Evolutionary conservation across 2,888 invertebrate species (phyloP).

Genomic region (Timandra comae): DNA sequence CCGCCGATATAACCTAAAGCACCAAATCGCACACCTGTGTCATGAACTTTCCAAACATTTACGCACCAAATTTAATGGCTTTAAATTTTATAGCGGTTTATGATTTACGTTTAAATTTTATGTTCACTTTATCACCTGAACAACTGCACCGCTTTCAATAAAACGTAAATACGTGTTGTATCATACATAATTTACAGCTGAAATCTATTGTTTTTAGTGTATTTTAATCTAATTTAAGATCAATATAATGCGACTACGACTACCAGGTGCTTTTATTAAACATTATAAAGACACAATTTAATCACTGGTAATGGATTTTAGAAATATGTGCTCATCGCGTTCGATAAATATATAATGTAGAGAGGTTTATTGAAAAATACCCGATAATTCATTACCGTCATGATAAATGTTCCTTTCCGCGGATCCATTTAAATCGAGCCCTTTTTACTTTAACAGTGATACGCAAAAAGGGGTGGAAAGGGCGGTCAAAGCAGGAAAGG

Average conservation of each 20-base stretch:
- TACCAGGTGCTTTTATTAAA: too few relatives aligned
- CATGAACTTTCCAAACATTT: slow-evolving; percentile 17
- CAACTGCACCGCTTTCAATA: slow-evolving; percentile 37
- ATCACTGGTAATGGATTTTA: too few relatives aligned
- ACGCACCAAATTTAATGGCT: slow-evolving; percentile 29
- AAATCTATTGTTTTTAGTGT: too few relatives aligned
- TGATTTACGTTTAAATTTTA: slow-evolving; percentile 46
- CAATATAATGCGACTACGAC: too few relatives aligned
- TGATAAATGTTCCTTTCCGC: slow-evolving; percentile 69
- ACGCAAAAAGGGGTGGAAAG: slow-evolving; percentile 69
- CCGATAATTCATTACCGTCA: slow-evolving; percentile 72
- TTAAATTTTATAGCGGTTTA: slow-evolving; percentile 43
- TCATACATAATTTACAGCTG: too few relatives aligned
- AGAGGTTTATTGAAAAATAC: slow-evolving; percentile 60
- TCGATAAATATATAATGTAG: too few relatives aligned
- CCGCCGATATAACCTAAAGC: slow-evolving; percentile 1
- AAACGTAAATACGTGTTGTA: slow-evolving; percentile 18
- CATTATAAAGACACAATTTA: slow-evolving; percentile 4
- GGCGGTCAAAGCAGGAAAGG: slow-evolving; percentile 53
- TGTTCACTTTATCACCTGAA: slow-evolving; percentile 40
- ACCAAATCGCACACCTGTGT: slow-evolving; percentile 15
- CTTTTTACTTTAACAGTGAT: slow-evolving; percentile 72
- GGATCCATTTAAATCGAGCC: slow-evolving; percentile 62
- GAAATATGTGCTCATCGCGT: too few relatives aligned
- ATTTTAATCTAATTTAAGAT: too few relatives aligned